Base-by-base conservation (phyloP, 2,797 vertebrate genomes). In the Acrossocheilus wenchowensis region DNA sequence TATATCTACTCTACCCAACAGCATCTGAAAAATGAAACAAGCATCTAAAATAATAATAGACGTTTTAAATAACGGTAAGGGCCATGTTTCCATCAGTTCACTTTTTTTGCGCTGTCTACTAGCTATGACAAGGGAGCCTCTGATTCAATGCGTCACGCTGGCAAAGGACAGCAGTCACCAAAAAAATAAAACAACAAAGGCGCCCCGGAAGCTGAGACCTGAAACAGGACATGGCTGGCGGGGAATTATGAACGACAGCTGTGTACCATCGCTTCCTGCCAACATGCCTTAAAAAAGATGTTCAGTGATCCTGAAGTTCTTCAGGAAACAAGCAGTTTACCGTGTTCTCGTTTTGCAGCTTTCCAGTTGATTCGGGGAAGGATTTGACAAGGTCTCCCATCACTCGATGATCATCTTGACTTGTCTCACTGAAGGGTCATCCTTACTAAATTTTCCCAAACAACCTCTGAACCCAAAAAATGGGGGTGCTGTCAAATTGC, bases 301-400 rank as follows among this genome's bases (percentile, higher is more conserved):
- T 68, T 78, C n/a, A 78, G 36, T 69, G 74, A 84, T 50, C 73
- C 60, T 78, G 60, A 84, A 77, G 82, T 68, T 78, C 23, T 69
- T 68, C 60, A 2, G 34, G 6, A 84, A 78, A 78, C 30, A 75
- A 83, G 23, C 11, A 2, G 8, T n/a, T 77, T 3, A 17, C 21
- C 14, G 23, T 50, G 21, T 64, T 68, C 15, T 41, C 0, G 0
- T 68, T 69, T 48, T 68, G 83, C 39, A 43, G 39, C 14, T 12
- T 85, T 85, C 23, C 36, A 69, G 17, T 48, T 52, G 64, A 45
- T 69, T 69, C 48, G 14, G 34, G 54, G 64, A 48, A 78, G 26
- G 64, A 11, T 45, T 72, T 69, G 52, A 79, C 26, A 60, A 14
- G 34, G 15, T 69, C 60, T 77, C 34, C 60, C 15, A 15, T 43